Evolutionary conservation across 2,888 invertebrate species (phyloP), one percentile per base, ranked within the genome.

Genomic region (Acrobeloides nanus): DNA sequence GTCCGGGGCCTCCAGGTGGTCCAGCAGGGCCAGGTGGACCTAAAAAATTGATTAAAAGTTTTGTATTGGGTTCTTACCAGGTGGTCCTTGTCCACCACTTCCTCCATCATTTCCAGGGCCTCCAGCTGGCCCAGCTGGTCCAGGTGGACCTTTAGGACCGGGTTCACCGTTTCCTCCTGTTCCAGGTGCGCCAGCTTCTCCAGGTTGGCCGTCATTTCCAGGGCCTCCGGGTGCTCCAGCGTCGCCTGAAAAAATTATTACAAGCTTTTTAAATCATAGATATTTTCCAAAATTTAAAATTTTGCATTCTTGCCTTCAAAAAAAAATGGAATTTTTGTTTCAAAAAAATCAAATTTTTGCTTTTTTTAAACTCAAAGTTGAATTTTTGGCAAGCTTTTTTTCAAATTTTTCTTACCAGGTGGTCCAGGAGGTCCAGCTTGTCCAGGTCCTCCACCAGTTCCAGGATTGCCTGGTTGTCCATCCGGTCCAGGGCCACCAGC

Each of bases 1-100:
- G 21, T 35, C 35, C 35, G 15, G 35, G 35, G n/a, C 24, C 35
- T 35, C 35, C 35, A 35, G 10, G 21, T 10, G 35, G 35, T 3
- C 35, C 35, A n/a, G 35, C 12, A n/a, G 35, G 3, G 10, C 35
- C 35, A 3, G 10, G 3, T 2, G 35, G 35, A 3, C 35, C 35
- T n/a, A 23, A 21, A n/a, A n/a, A n/a, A n/a, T n/a, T n/a, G n/a
- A n/a, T n/a, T n/a, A n/a, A n/a, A n/a, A n/a, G n/a, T n/a, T n/a
- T n/a, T n/a, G n/a, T n/a, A n/a, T n/a, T n/a, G n/a, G n/a, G n/a
- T n/a, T n/a, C 15, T 20, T 10, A 15, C 35, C 35, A 4, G 35
- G 35, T 15, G 21, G 12, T 3, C 35, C 35, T 21, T 21, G 4
- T n/a, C 12, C 35, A 35, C 35, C 35, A 35, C 10, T 4, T 12